These are phyloP conservation scores for Heliconius eleuchia DNA, from an alignment of 1,140 invertebrate genomes.

Conservation along the genomic window DNA sequence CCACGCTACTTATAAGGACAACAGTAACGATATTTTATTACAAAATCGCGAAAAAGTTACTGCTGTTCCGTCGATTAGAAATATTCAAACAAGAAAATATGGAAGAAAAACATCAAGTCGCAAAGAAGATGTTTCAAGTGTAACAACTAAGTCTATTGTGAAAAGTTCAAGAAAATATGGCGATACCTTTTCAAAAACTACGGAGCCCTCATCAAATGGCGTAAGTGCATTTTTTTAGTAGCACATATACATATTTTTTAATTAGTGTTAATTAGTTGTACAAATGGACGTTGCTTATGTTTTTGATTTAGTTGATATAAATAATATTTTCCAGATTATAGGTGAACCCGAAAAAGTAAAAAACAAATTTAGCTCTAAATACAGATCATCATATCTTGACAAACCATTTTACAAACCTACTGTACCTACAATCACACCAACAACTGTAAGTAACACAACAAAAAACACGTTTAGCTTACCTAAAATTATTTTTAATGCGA, in stretches of 20 bases:
- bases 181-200: slow-evolving; percentile 68
- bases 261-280: neutral
- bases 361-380: slow-evolving; percentile 79
- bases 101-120: slow-evolving; percentile 50
- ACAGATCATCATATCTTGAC: slow-evolving; percentile 70
- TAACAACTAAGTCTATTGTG: slow-evolving; percentile 51
- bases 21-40: slow-evolving; percentile 35
- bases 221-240: slow-evolving; percentile 54
- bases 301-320: slow-evolving; percentile 1
- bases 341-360: slow-evolving; percentile 69
- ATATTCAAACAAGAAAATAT: slow-evolving; percentile 67
- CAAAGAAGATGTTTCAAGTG: slow-evolving; percentile 40
- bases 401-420: slow-evolving; percentile 78
- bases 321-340: slow-evolving; percentile 64
- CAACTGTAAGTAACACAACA: slow-evolving; percentile 74
- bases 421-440: slow-evolving; percentile 76
- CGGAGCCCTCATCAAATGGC: slow-evolving; percentile 67
- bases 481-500: neutral
- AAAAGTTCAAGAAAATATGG: slow-evolving; percentile 61
- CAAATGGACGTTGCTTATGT: neutral
- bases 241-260: neutral
- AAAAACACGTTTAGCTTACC: slow-evolving; percentile 13
- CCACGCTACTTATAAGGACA: slow-evolving; percentile 68
- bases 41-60: slow-evolving; percentile 44
- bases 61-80: slow-evolving; percentile 57